A percentile compares a stretch with the other conserved stretches of the same genome.
Evolutionary conservation across 2,797 vertebrate species (phyloP).

Genomic region (Petrocephalus schoutedeni): DNA sequence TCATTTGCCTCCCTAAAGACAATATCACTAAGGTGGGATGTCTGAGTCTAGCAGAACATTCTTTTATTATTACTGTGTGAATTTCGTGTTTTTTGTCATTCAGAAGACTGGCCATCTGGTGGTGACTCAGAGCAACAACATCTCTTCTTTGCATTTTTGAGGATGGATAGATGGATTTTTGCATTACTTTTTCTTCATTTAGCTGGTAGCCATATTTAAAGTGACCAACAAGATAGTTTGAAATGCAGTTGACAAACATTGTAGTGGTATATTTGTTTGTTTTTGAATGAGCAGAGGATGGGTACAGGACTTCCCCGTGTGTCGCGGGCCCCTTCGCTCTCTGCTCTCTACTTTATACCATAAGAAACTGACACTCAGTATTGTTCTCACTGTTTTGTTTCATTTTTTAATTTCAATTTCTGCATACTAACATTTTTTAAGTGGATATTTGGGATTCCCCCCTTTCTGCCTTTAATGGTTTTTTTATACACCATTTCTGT

Average conservation of each 20-base stretch:
- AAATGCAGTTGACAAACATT: neutral
- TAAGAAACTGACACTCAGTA: too few relatives aligned
- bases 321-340: too few relatives aligned
- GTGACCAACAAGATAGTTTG: neutral
- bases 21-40: neutral
- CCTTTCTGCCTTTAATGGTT: neutral
- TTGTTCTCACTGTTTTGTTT: too few relatives aligned
- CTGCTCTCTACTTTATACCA: too few relatives aligned
- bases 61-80: neutral
- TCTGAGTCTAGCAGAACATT: neutral
- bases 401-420: neutral
- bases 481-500: neutral
- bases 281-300: neutral
- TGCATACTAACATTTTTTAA: neutral
- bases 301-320: too few relatives aligned
- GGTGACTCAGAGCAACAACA: neutral
- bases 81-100: neutral
- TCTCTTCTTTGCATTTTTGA: neutral
- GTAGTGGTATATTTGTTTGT: neutral
- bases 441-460: neutral
- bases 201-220: neutral
- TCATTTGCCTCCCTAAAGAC: too few relatives aligned
- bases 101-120: neutral
- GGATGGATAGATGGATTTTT: slow-evolving; percentile 3
- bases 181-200: neutral